These are phyloP conservation scores for Notolepis coatsorum DNA, from an alignment of 2,797 vertebrate species.

Conservation along the genomic window DNA sequence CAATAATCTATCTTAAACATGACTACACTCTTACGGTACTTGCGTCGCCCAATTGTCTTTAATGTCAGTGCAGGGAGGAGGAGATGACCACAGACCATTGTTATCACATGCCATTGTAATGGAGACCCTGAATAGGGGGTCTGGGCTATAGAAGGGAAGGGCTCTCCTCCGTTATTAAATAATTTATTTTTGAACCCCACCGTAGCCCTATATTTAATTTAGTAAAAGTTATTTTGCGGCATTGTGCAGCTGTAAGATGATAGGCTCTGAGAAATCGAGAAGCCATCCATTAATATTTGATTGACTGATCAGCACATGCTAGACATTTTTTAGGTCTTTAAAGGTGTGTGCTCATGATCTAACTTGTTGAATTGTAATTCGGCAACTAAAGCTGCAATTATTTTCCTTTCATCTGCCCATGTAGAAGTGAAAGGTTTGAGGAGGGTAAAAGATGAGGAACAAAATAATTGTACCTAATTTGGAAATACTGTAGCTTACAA, in stretches of 20 bases:
- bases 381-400: too few species aligned
- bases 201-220: constrained; percentile 54
- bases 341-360: too few species aligned
- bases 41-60: constrained; percentile 20
- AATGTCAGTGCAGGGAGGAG: not conserved
- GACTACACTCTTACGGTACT: not conserved
- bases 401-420: not conserved
- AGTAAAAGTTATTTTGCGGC: constrained; percentile 41
- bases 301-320: constrained; percentile 45
- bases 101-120: constrained; percentile 4
- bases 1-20: not conserved
- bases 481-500: constrained; percentile 6
- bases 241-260: constrained; percentile 63
- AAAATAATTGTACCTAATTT: not conserved
- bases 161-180: constrained; percentile 52
- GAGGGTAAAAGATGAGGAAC: not conserved
- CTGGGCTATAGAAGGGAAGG: constrained; percentile 26
- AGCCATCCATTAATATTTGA: constrained; percentile 77
- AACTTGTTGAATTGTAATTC: too few species aligned
- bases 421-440: not conserved
- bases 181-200: constrained; percentile 47
- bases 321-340: constrained; percentile 19
- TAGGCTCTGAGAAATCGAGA: constrained; percentile 69
- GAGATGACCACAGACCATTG: not conserved
- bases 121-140: constrained; percentile 4